Percentiles rank a stretch among this genome's conserved stretches.
Evolutionary conservation across 2,888 invertebrate species (phyloP).

Genomic region (Aphidius colemani): DNA sequence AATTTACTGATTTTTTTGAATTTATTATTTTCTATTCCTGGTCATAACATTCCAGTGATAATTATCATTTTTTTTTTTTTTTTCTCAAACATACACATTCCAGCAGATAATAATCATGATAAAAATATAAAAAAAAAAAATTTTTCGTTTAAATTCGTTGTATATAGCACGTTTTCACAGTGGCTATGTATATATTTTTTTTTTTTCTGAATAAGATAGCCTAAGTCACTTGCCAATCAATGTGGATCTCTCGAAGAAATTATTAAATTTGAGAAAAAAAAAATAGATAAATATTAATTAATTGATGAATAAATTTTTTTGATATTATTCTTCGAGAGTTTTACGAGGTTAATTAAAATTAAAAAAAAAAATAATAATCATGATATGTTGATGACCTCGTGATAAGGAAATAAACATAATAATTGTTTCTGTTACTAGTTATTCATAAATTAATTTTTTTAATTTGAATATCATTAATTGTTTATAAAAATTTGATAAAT

Average conservation of each 20-base stretch:
- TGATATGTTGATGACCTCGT: constrained; percentile 39
- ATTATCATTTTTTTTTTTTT: not conserved
- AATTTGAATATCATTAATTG: constrained; percentile 18
- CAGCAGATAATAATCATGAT: constrained; percentile 25
- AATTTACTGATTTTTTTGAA: constrained; percentile 20
- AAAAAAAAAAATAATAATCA: constrained; percentile 2
- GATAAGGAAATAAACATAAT: constrained; percentile 39
- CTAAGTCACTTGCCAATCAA: constrained; percentile 33
- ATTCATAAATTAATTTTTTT: constrained; percentile 30
- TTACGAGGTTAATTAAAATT: constrained; percentile 12
- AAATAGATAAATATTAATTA: not conserved
- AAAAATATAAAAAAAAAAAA: constrained; percentile 18
- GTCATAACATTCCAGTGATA: constrained; percentile 21
- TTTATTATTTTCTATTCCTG: constrained; percentile 17
- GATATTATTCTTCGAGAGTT: constrained; percentile 11
- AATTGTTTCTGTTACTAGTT: constrained; percentile 45
- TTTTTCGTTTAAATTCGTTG: constrained; percentile 8
- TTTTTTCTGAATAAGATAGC: constrained; percentile 38
- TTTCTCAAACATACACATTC: constrained; percentile 22
- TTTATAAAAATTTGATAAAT: constrained; percentile 12
- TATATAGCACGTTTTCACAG: constrained; percentile 28
- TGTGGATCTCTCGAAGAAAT: constrained; percentile 35
- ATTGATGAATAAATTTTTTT: constrained; percentile 1
- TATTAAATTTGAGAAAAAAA: constrained; percentile 6
- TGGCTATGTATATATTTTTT: constrained; percentile 24